A percentile compares a stretch with the other conserved stretches of the same genome.
phyloP scores from a whole-genome alignment of 2,888 invertebrate species.

The Helleia helle region DNA sequence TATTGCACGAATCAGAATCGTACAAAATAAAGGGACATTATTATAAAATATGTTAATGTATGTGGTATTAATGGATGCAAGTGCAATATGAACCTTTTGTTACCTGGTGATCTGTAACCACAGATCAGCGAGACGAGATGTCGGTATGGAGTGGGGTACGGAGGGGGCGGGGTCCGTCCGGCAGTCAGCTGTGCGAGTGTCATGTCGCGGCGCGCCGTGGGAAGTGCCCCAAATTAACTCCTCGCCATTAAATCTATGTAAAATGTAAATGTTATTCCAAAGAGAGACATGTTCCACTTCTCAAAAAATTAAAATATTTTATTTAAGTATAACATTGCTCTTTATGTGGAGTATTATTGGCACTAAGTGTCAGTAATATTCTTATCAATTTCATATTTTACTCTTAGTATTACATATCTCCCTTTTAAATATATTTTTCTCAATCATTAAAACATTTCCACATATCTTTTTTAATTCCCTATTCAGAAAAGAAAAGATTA shows the following conservation, averaged over 20 bases:
- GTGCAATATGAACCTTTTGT: constrained; percentile 27
- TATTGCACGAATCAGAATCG: too few species aligned
- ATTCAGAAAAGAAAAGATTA: too few species aligned
- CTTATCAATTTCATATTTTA: too few species aligned
- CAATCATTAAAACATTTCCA: too few species aligned
- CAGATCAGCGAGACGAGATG: constrained; percentile 30
- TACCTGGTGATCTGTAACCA: constrained; percentile 42
- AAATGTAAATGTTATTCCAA: constrained; percentile 29
- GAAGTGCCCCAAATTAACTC: constrained; percentile 59
- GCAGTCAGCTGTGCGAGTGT: constrained; percentile 70
- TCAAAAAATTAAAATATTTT: too few species aligned
- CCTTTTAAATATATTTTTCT: too few species aligned
- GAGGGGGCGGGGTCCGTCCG: constrained; percentile 40
- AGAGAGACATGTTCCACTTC: constrained; percentile 24
- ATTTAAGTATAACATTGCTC: too few species aligned
- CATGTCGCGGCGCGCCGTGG: constrained; percentile 52
- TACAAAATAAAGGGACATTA: too few species aligned
- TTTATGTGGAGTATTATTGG: constrained; percentile 1
- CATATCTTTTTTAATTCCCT: too few species aligned
- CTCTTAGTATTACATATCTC: too few species aligned
- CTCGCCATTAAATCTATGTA: constrained; percentile 38
- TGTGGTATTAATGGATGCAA: constrained; percentile 32
- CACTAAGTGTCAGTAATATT: not conserved
- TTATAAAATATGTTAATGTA: constrained; percentile 8
- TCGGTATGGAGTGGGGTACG: constrained; percentile 26